Evolutionary conservation across 1,140 invertebrate species (phyloP).

Genomic region (Ceratitis capitata): DNA sequence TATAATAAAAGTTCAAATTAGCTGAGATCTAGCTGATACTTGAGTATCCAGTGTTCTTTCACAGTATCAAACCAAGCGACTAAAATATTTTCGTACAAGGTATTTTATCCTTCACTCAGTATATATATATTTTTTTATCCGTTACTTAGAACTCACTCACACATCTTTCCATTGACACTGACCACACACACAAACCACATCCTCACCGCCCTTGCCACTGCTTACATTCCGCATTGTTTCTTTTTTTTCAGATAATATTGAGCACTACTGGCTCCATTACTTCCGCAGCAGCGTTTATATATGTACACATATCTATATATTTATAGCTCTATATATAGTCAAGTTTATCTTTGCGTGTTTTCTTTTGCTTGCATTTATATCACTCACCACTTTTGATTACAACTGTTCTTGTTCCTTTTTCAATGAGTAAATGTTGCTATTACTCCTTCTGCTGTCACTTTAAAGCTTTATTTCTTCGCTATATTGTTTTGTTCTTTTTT

Average conservation of each 20-base stretch:
- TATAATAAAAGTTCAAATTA: too few relatives aligned
- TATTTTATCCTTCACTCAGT: too few relatives aligned
- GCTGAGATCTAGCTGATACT: too few relatives aligned
- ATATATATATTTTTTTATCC: background rate
- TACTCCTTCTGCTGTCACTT: background rate
- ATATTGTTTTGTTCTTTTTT: background rate
- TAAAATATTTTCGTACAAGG: too few relatives aligned
- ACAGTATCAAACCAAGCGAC: too few relatives aligned
- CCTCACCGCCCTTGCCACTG: background rate
- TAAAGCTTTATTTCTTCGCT: background rate
- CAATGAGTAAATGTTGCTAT: background rate
- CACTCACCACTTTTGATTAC: background rate
- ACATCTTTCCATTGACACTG: background rate
- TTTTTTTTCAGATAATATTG: background rate
- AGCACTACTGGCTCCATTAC: background rate
- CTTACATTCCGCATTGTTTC: background rate
- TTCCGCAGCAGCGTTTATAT: background rate
- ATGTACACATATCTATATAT: background rate
- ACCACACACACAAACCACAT: background rate
- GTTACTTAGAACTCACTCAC: background rate
- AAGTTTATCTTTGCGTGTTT: background rate
- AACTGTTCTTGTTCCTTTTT: slow-evolving; percentile 5
- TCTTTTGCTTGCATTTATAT: background rate
- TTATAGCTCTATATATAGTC: too few relatives aligned
- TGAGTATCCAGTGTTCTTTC: too few relatives aligned